Conservation (phyloP, 2,113 vertebrate genomes). For the Callaeas wilsoni region DNA sequence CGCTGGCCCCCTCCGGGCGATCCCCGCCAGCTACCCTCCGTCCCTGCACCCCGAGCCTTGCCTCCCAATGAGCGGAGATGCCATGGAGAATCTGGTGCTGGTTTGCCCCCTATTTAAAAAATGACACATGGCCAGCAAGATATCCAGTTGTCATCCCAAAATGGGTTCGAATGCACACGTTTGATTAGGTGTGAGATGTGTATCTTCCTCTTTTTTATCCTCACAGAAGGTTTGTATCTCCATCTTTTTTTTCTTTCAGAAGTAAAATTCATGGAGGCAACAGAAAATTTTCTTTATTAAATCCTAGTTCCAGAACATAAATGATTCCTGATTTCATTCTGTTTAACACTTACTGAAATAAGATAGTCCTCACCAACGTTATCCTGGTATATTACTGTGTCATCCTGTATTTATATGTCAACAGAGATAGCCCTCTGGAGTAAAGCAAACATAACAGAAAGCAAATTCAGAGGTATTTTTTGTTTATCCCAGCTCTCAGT, state of each 20-base stretch:
- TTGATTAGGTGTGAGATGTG: not conserved
- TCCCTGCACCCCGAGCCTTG: fast-evolving
- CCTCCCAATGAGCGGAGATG: fast-evolving
- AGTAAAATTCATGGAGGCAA: not conserved
- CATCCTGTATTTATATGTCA: not conserved
- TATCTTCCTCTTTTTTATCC: not conserved
- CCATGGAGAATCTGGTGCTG: fast-evolving
- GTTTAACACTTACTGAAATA: not conserved
- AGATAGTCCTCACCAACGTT: not conserved
- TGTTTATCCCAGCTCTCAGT: not conserved
- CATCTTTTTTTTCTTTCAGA: not conserved
- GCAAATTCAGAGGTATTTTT: not conserved
- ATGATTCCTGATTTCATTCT: not conserved
- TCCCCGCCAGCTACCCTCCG: not conserved
- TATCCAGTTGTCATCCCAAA: not conserved
- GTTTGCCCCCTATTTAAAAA: not conserved
- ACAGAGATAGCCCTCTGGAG: not conserved
- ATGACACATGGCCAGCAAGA: not conserved
- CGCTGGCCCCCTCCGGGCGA: not conserved
- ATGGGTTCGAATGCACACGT: not conserved
- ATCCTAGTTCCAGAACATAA: not conserved
- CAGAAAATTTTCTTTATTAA: not conserved
- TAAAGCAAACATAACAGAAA: not conserved
- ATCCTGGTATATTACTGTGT: not conserved
- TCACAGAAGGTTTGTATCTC: not conserved